Evolutionary conservation across 53 echinoderm and acorn worm species (phyloP), one percentile per base, ranked within the genome.

Genomic region (Echinarachnius parma): DNA sequence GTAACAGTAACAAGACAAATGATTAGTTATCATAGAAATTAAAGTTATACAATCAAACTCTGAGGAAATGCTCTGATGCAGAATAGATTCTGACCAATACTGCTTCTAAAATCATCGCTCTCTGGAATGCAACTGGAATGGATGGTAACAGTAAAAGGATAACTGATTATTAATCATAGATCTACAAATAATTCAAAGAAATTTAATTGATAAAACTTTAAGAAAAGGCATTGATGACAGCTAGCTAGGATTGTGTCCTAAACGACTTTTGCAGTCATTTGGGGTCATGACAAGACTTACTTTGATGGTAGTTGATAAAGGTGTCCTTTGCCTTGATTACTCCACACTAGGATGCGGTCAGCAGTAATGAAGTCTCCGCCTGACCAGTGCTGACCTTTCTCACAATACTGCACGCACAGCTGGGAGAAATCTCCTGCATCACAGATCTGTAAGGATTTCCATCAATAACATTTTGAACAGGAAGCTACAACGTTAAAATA

Each of bases 301-400:
- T 89, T 98, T 69, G 98, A 92, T 28, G 98, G 92, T 55, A 98
- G 75, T 61, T 98, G 88, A 61, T 98, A 98, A n/a, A 98, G 88
- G 33, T 92, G 88, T 0, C 91, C 98, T 58, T 92, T 92, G 60
- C 98, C 98, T 57, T 92, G 85, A 32, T 88, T 88, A 45, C 82
- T 98, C 98, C 98, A 98, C 21, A 98, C 81, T 28, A 98, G 50
- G 10, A 98, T 92, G 28, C 98, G 76, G 49, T 98, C 98, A n/a
- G 91, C 98, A 10, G 92, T 82, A 23, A 92, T 92, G 78, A 98
- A 98, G 54, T 98, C 98, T 14, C 98, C 96, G 5, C 92, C 98
- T 35, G 88, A 82, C 98, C 98, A 98, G 31, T 86, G 88, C 47
- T 88, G 88, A 22, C 98, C 98, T 31, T 87, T 86, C 83, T 98